Conservation (phyloP, 2,888 invertebrate species). For the Sturmia bella region DNA sequence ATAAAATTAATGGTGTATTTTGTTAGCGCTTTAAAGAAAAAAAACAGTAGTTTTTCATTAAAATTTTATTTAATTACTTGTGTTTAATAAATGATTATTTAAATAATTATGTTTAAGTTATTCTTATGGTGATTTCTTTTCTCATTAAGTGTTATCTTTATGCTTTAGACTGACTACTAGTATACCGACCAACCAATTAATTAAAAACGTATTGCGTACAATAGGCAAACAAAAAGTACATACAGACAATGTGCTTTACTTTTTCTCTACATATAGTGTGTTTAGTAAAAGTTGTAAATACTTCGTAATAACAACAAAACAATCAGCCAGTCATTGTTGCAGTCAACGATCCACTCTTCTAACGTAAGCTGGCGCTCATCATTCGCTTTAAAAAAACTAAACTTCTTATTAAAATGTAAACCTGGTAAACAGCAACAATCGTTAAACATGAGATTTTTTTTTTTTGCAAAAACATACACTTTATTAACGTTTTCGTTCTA, state of each 20-base stretch:
- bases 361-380: conserved; percentile 48
- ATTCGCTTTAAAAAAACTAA: conserved; percentile 34
- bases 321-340: conserved; percentile 49
- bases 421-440: conserved; percentile 45
- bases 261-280: conserved; percentile 2
- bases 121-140: too few species aligned
- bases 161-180: not conserved
- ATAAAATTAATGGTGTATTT: too few species aligned
- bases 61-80: too few species aligned
- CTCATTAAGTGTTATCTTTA: too few species aligned
- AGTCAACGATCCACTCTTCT: conserved; percentile 50
- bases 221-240: conserved; percentile 43
- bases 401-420: conserved; percentile 65
- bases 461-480: conserved; percentile 11
- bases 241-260: conserved; percentile 36
- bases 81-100: too few species aligned
- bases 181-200: conserved; percentile 54
- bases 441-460: conserved; percentile 13
- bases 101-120: too few species aligned
- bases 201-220: conserved; percentile 65
- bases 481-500: conserved; percentile 21
- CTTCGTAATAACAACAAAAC: conserved; percentile 55
- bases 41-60: too few species aligned
- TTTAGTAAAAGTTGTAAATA: conserved; percentile 26
- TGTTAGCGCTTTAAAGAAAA: too few species aligned